phyloP scores from a whole-genome alignment of 2,113 vertebrate species.

The Ploceus nigricollis region DNA sequence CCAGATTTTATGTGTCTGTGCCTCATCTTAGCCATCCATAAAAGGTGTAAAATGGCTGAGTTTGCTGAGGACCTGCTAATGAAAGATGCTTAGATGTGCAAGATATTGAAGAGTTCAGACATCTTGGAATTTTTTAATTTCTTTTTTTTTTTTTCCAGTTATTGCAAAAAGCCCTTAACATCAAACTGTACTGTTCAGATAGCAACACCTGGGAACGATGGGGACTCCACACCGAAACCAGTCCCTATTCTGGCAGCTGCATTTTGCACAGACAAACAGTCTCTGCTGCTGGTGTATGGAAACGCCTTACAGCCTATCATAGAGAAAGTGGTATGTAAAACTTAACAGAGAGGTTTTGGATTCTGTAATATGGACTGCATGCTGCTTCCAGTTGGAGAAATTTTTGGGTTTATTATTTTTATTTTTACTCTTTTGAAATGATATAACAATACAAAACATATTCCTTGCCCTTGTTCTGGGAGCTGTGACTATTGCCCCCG shows the following conservation, averaged over 20 bases:
- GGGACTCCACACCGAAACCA: constrained; percentile 80
- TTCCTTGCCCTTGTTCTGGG: background rate
- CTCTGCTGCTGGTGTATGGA: constrained; percentile 87
- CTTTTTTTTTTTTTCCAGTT: constrained; percentile 61
- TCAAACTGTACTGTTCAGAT: constrained; percentile 90
- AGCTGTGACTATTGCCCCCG: background rate
- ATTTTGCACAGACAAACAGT: constrained; percentile 78
- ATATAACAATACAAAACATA: background rate
- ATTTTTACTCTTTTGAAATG: background rate
- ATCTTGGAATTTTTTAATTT: background rate
- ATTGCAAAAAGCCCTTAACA: constrained; percentile 92
- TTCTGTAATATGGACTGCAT: background rate
- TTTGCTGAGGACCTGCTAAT: background rate
- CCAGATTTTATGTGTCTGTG: background rate
- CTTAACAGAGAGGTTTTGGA: background rate
- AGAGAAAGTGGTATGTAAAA: constrained; percentile 84
- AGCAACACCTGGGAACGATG: constrained; percentile 79
- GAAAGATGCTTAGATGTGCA: background rate
- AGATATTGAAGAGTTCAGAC: background rate
- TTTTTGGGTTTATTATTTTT: background rate
- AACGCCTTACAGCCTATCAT: constrained; percentile 88
- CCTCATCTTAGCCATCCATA: background rate
- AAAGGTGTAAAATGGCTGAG: background rate
- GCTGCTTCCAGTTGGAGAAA: background rate
- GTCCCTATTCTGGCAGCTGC: constrained; percentile 87